Evolutionary conservation across 2,888 invertebrate species (phyloP).

Genomic region (Lithosia quadra): DNA sequence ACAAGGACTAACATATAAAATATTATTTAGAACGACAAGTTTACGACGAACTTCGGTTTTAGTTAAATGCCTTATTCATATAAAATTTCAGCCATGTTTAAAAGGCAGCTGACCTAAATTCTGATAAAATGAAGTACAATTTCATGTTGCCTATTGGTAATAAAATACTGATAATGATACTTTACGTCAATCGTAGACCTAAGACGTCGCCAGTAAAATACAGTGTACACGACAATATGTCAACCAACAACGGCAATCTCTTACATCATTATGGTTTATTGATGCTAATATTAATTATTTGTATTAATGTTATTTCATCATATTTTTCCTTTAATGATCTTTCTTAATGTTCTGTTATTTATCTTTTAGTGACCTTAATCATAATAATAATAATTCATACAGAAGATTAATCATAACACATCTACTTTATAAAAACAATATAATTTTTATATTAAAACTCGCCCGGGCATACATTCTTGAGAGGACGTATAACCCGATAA

Average conservation of each 20-base stretch:
- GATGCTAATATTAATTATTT: conserved; percentile 30
- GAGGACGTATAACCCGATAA: too few species aligned
- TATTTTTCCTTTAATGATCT: neutral
- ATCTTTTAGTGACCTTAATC: neutral
- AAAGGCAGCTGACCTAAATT: conserved; percentile 44
- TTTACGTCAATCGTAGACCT: conserved; percentile 49
- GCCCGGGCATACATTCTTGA: too few species aligned
- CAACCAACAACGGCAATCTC: conserved; percentile 33
- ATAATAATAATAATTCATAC: neutral
- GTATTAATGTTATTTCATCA: neutral
- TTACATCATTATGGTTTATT: conserved; percentile 42
- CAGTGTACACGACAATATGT: conserved; percentile 47
- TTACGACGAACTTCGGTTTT: too few species aligned
- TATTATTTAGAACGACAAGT: conserved; percentile 4
- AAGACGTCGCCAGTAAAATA: conserved; percentile 48
- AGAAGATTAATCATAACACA: neutral
- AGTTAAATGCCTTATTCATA: conserved; percentile 21
- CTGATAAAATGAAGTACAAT: conserved; percentile 42
- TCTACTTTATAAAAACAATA: too few species aligned
- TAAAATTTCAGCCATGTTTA: conserved; percentile 36
- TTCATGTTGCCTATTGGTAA: conserved; percentile 41
- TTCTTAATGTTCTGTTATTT: too few species aligned
- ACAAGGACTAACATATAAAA: neutral
- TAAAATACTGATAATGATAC: conserved; percentile 53
- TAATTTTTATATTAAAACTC: too few species aligned